Evolutionary conservation across 1,140 invertebrate species (phyloP), one percentile per base, ranked within the genome.

Genomic region (Heliconius hermathena): DNA sequence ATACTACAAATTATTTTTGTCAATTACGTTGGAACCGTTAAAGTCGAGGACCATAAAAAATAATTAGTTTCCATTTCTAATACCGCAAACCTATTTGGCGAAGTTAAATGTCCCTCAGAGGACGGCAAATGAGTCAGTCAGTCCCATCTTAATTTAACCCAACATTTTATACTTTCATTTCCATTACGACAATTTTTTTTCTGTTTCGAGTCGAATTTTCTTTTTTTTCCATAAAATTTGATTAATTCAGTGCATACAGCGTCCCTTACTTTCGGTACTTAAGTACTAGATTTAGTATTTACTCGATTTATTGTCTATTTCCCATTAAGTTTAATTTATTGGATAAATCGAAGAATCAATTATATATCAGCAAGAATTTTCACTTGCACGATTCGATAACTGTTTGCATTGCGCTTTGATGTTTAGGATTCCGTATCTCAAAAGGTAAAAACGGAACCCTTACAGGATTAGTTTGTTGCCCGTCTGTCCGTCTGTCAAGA

Each of bases 51-150:
- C 52, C 29, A 60, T 74, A 74, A 74, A 74, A 74, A 36, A 74
- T 57, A 74, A 74, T 74, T 74, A 26, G 33, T 74, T 60, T 57
- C 52, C 52, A 74, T 52, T 18, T 74, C 49, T 38, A 60, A 38
- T 60, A 75, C 54, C 54, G 36, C 52, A 66, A 16, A 36, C 20
- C 36, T 38, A 38, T 60, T 38, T 52, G 57, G 26, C 36, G 33
- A 29, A 74, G 74, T n/a, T 26, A 75, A 36, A 66, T 41, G 36
- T 75, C 54, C n/a, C 74, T 20, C 74, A 75, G n/a, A 60, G 60
- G 74, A 66, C 74, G 38, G 20, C 16, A 75, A 75, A 75, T 75
- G 74, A 75, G 54, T n/a, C 54, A 54, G 49, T 20, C 52, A 54
- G 49, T 20, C 52, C 26, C 8, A 36, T 74, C 54, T 74, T 74